phyloP scores from a whole-genome alignment of 2,797 vertebrate species.

The Rhynchotus rufescens region DNA sequence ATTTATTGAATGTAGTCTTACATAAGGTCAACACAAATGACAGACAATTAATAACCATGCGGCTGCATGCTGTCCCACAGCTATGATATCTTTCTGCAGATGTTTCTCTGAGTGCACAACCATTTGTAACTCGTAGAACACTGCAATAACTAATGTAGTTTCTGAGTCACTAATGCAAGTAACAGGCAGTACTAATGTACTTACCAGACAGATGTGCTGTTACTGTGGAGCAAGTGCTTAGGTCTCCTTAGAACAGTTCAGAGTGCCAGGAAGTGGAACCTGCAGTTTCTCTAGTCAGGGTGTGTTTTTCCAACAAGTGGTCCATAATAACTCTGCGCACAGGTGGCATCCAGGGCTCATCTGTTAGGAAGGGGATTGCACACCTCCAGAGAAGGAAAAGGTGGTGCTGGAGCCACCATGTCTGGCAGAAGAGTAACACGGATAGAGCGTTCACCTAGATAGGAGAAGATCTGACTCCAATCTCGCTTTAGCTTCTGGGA shows the following conservation, averaged over 20 bases:
- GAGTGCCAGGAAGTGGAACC: not conserved
- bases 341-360: not conserved
- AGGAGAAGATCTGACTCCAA: not conserved
- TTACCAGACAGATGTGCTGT: not conserved
- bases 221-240: not conserved
- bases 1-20: not conserved
- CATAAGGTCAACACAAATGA: not conserved
- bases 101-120: not conserved
- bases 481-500: not conserved
- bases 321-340: too few relatives aligned
- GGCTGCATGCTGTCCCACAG: not conserved
- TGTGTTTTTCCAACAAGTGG: not conserved
- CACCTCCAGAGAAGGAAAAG: not conserved
- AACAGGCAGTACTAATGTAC: not conserved
- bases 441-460: not conserved
- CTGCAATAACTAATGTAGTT: not conserved
- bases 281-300: not conserved
- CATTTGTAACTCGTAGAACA: not conserved
- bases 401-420: not conserved
- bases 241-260: not conserved
- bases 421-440: not conserved
- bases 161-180: not conserved
- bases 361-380: not conserved
- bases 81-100: not conserved
- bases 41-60: accelerated